These are phyloP conservation scores for Amaurobius ferox DNA, from an alignment of 2,888 invertebrate genomes.

Conservation along the genomic window DNA sequence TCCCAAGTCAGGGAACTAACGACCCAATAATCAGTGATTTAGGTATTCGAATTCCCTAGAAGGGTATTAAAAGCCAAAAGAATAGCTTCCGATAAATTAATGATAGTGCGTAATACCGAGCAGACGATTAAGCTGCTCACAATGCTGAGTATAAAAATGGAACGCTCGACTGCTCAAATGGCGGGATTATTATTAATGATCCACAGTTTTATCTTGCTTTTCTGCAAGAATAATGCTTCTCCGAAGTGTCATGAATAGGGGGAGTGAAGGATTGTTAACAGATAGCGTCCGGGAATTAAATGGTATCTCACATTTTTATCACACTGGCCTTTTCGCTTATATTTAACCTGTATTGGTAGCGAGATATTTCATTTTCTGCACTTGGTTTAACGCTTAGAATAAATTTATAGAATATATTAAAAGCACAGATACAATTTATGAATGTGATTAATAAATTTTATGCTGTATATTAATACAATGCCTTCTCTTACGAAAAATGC, in stretches of 20 bases:
- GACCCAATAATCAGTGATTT: constrained; percentile 14
- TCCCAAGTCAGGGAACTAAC: neutral
- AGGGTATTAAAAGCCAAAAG: constrained; percentile 1
- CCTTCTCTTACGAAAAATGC: no score
- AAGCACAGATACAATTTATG: no score
- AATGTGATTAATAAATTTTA: no score
- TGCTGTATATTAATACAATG: no score
- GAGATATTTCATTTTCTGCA: no score
- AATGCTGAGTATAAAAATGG: constrained; percentile 9
- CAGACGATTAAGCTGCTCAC: constrained; percentile 10
- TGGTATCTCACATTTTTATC: neutral
- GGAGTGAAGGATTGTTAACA: neutral
- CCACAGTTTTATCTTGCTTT: constrained; percentile 7
- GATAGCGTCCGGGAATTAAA: neutral
- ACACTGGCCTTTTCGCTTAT: neutral
- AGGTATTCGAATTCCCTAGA: neutral
- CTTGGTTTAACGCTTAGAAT: no score
- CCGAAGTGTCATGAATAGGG: neutral
- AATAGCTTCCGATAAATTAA: constrained; percentile 11
- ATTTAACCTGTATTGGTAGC: neutral
- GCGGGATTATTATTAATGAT: constrained; percentile 16
- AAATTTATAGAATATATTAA: no score
- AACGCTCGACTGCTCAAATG: neutral
- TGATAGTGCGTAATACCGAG: neutral
- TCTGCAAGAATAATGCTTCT: constrained; percentile 4